Evolutionary conservation across 1,140 invertebrate species (phyloP), one percentile per base, ranked within the genome.

Genomic region (Tribolium castaneum): DNA sequence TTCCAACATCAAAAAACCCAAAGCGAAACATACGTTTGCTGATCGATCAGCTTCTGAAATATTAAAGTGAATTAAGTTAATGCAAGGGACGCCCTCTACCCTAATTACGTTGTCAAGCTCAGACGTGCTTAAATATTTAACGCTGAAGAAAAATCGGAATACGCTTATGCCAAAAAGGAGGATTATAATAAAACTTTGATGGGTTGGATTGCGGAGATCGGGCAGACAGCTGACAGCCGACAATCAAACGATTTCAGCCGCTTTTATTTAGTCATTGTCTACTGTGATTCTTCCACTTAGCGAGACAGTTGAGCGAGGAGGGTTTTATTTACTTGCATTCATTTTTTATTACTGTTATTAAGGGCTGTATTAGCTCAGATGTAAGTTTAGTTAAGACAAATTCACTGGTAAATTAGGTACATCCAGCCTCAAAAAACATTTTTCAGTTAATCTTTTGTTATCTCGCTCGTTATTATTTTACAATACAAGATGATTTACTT

Each of bases 101-200:
- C 56, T 62, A 62, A 62, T 62, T 62, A 66, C 19, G 59, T 66
- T 66, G 59, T 66, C 59, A 66, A 35, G 30, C 59, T 66, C 59
- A 66, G 59, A 66, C 59, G 9, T 66, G 59, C 59, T 66, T 66
- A 66, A 66, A 66, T 66, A 66, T 66, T 66, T 66, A 66, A 66
- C 13, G 59, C 13, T 66, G 30, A 30, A 66, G 59, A 66, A 66
- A 66, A 66, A 66, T 66, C 30, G 1, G 30, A 35, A 22, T 35
- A 62, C 59, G 54, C 59, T 30, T 22, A 35, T 66, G 14, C 59
- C 59, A 34, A 66, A 66, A 30, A 66, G 7, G 39, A n/a, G 30
- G 59, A 66, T 39, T 66, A 66, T 66, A 66, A 66, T 66, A 66
- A 66, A 66, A 66, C 25, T 66, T 66, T 66, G 59, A 66, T 35